Conservation (phyloP, 2,113 vertebrate genomes). For the Ranitomeya imitator region DNA sequence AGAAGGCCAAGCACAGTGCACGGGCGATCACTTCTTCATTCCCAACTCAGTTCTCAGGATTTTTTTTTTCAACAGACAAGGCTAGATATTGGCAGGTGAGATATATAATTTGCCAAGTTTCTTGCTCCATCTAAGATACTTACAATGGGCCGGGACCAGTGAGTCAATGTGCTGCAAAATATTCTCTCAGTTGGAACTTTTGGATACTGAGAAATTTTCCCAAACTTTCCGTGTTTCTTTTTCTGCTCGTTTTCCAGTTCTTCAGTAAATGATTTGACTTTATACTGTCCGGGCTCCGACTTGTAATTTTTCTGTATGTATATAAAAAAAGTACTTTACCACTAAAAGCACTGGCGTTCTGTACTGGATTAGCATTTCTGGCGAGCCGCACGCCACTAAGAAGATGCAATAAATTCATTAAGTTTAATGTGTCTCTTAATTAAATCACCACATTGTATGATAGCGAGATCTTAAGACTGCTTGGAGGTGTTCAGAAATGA, state of each 20-base stretch:
- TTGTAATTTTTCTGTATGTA: constrained; percentile 61
- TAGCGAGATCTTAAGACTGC: too few species aligned
- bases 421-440: too few species aligned
- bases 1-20: too few species aligned
- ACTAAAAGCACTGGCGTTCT: too few species aligned
- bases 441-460: too few species aligned
- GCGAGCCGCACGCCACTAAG: too few species aligned
- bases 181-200: constrained; percentile 66
- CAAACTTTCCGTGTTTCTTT: constrained; percentile 71
- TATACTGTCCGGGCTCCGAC: constrained; percentile 54
- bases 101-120: not conserved
- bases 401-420: too few species aligned
- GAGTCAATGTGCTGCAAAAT: constrained; percentile 67
- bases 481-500: too few species aligned
- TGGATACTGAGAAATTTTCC: constrained; percentile 61
- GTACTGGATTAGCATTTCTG: too few species aligned
- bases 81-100: not conserved
- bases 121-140: constrained; percentile 54
- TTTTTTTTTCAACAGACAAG: not conserved
- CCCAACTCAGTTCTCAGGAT: too few species aligned
- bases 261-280: constrained; percentile 65
- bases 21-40: too few species aligned
- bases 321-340: not conserved
- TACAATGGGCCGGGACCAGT: constrained; percentile 67
- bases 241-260: constrained; percentile 63